Evolutionary conservation across 2,888 invertebrate species (phyloP), one percentile per base, ranked within the genome.

Genomic region (Physocephala rufipes): DNA sequence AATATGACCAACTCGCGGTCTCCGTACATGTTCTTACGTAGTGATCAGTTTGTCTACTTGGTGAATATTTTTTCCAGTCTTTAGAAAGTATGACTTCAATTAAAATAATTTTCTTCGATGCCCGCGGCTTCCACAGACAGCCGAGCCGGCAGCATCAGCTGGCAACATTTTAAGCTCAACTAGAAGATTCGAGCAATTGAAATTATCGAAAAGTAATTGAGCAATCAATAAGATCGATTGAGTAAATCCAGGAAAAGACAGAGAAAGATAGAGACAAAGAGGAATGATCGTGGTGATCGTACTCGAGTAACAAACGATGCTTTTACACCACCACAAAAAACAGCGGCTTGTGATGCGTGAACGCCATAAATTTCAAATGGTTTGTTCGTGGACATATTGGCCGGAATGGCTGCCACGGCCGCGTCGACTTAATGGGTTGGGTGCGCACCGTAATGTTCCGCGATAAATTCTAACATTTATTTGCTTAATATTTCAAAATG

Each of bases 391-490:
- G 58, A 3, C 67, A 16, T 7, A 36, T 36, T 36, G 36, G 36
- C n/a, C n/a, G n/a, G n/a, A n/a, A n/a, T n/a, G 2, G 66, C 21
- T 43, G n/a, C 19, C 30, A n/a, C 49, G 5, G 61, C 24, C 62
- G 61, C 21, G 36, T 30, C 43, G 65, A 19, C 66, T 53, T 59
- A 51, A 68, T 62, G 61, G 62, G 28, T 59, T 68, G 68, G 62
- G 67, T 63, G 71, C 58, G 71, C 63, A 21, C 53, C 28, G 63
- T 67, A 71, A 71, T 71, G 71, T 67, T 67, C 67, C 58, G 64
- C 67, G 67, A 71, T 71, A 67, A 71, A 71, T 71, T 64, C 62
- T 28, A 62, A 58, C 63, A 71, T 71, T 71, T 71, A 71, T 66
- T 71, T 71, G 66, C 26, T 49, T 65, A 65, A 70, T 65, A 65